Conservation (phyloP, 2,888 invertebrate genomes). For the Balanococcus diminutus region DNA sequence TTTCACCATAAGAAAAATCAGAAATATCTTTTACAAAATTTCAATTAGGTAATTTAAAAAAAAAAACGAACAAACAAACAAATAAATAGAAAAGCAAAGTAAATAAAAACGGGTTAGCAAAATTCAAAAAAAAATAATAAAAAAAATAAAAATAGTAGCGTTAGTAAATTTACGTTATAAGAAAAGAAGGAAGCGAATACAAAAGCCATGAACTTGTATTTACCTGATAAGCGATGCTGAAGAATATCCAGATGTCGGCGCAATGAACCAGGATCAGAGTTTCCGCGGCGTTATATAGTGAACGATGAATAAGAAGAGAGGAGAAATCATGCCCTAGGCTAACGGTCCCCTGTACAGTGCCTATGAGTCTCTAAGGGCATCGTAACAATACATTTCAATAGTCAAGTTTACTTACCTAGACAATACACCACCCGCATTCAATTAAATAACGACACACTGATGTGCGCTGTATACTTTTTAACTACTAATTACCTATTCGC, state of each 20-base stretch:
- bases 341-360: conserved; percentile 48
- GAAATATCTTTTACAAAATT: not conserved
- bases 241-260: conserved; percentile 45
- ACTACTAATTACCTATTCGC: conserved; percentile 43
- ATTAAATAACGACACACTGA: conserved; percentile 33
- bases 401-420: conserved; percentile 40
- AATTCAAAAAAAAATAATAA: not conserved
- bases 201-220: conserved; percentile 31
- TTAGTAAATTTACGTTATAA: not conserved
- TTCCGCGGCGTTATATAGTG: conserved; percentile 25
- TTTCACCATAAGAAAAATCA: too few relatives aligned
- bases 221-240: conserved; percentile 39
- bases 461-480: not conserved
- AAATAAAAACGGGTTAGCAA: not conserved
- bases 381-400: conserved; percentile 22
- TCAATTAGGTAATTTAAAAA: not conserved
- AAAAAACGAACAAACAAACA: not conserved
- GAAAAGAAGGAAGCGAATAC: not conserved
- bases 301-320: conserved; percentile 46
- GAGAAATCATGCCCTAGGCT: conserved; percentile 50
- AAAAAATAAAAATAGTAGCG: not conserved
- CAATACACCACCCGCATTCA: conserved; percentile 50
- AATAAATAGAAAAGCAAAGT: not conserved
- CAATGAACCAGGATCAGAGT: conserved; percentile 47
- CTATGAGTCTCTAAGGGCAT: not conserved